Evolutionary conservation across 2,888 invertebrate species (phyloP), one percentile per base, ranked within the genome.

Genomic region (Lycia hirtaria): DNA sequence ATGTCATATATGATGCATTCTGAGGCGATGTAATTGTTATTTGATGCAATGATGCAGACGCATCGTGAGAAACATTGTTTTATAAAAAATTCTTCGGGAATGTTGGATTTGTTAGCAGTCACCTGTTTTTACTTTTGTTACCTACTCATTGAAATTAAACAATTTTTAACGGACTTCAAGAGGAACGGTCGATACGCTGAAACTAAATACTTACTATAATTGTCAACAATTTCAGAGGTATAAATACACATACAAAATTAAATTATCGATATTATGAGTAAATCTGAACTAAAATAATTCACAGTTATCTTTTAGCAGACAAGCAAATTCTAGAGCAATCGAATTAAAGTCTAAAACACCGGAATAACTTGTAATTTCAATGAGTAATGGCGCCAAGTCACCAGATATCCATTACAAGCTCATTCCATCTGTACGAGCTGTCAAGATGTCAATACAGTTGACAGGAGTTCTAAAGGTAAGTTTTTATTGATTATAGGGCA

Each of bases 401-500:
- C 50, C n/a, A 30, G 37, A 48, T 48, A 58, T 58, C 52, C 37
- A 52, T 57, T 52, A 57, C 47, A 48, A 43, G 41, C 40, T 37
- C 26, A 35, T 47, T 43, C 45, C 7, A 45, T 52, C 33, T 30
- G 43, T 51, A 48, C 41, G 35, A 37, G 37, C 67, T 69, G 76
- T 80, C 82, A 81, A 78, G 63, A 73, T 75, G 75, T 83, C 81
- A 77, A 66, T 71, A 70, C 43, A 28, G 19, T 41, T 58, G 43
- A 58, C 50, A 38, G 43, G 60, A 59, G 54, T 43, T 41, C 47
- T 60, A 67, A 73, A 78, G 72, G 65, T 73, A 65, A 61, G 67
- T 71, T 77, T 77, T 81, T 76, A 80, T 80, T 83, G 76, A 80
- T 80, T 80, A 76, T 68, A 82, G 76, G 82, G 78, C 80, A 77